Conservation (phyloP, 1,140 invertebrate species). For the Tribolium madens region DNA sequence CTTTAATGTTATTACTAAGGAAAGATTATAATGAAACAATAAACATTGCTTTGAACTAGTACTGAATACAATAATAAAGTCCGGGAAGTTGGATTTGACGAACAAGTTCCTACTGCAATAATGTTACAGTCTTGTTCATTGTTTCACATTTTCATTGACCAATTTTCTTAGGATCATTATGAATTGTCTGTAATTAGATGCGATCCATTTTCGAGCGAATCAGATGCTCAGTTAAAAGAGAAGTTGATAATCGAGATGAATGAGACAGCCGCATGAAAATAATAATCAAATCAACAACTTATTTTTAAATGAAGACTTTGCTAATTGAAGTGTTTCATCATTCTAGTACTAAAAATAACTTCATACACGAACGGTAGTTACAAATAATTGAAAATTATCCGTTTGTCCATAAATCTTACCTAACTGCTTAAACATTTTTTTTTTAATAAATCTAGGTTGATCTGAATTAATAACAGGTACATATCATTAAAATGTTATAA, state of each 20-base stretch:
- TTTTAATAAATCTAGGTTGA: too few species aligned
- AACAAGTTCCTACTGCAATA: conserved; percentile 11
- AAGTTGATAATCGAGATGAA: neutral
- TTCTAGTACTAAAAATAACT: neutral
- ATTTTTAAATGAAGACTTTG: neutral
- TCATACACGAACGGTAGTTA: too few species aligned
- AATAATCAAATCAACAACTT: conserved; percentile 1
- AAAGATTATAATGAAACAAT: conserved; percentile 36
- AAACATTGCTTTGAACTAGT: conserved; percentile 21
- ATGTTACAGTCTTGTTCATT: conserved; percentile 3
- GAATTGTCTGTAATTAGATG: conserved; percentile 9
- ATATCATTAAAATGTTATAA: neutral
- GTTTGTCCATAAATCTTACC: neutral
- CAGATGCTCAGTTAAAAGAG: neutral
- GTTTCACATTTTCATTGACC: conserved; percentile 7
- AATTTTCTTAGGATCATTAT: neutral
- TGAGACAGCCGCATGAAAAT: neutral
- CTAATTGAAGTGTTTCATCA: neutral
- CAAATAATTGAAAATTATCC: neutral
- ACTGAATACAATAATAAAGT: conserved; percentile 37
- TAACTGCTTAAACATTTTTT: neutral
- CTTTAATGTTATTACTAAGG: conserved; percentile 19
- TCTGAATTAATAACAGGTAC: neutral
- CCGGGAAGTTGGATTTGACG: conserved; percentile 1
- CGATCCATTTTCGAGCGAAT: neutral